A percentile compares a stretch with the other conserved stretches of the same genome.
These are phyloP conservation scores for Schizopygopsis malacanthus DNA, from an alignment of 2,797 vertebrate species.

Conservation along the genomic window DNA sequence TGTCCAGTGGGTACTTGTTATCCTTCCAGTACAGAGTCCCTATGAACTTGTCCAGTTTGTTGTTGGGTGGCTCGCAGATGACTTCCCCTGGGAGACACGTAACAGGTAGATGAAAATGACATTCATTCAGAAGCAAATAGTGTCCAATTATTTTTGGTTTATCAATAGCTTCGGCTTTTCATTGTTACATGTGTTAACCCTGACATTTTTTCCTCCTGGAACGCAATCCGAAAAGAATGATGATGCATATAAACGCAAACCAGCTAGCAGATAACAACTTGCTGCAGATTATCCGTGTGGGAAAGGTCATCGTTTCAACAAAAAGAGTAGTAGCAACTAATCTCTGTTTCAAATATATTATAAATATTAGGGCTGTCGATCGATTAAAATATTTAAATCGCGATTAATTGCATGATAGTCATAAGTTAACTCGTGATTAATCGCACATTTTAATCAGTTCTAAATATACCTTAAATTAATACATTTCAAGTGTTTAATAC, in stretches of 20 bases:
- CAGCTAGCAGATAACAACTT: neutral
- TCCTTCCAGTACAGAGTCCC: conserved; percentile 82
- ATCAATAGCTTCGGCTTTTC: neutral
- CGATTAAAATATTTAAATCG: too few relatives aligned
- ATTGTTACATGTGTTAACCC: neutral
- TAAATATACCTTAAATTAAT: too few relatives aligned
- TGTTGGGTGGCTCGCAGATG: conserved; percentile 87
- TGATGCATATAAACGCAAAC: neutral
- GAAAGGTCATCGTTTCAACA: neutral
- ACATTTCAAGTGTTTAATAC: too few relatives aligned
- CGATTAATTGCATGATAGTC: too few relatives aligned
- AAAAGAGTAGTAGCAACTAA: neutral
- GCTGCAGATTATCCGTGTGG: neutral
- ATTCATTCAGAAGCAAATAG: conserved; percentile 2
- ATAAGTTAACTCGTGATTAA: too few relatives aligned
- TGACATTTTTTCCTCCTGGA: neutral
- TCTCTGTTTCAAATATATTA: neutral
- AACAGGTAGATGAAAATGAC: neutral
- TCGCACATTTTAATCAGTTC: too few relatives aligned
- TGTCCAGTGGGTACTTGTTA: conserved; percentile 80
- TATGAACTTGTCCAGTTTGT: conserved; percentile 84
- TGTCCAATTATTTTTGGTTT: neutral
- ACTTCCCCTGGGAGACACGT: conserved; percentile 75
- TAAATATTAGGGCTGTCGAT: too few relatives aligned
- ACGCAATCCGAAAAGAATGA: neutral